Base-by-base conservation (phyloP, 2,113 vertebrate species). In the Periophthalmus modestus region DNA sequence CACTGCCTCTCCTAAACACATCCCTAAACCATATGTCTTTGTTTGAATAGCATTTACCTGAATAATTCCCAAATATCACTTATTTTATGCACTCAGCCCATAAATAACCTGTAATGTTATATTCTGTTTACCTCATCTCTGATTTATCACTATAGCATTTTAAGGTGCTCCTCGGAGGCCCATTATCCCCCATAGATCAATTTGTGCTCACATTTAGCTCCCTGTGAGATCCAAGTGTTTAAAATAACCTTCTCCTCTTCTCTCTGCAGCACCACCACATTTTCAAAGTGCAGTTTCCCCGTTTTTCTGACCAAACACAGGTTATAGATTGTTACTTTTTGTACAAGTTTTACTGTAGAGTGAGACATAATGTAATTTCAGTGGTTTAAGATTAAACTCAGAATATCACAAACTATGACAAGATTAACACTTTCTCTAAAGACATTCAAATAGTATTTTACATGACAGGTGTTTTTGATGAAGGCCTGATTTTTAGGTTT, bases 131-230 rank as follows among this genome's bases (percentile, higher is more conserved):
- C 62, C 62, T 39, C 34, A 1, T 21, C 18, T 18, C 7, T 65
- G 62, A 39, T 39, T 65, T 43, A 65, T 39, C 33, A 5, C 34
- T 11, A 2, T 39, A 36, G 18, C 62, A 63, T 63, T 36, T 63
- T 63, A 39, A 65, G 62, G 36, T n/a, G 34, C 34, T 43, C 62
- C 43, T 65, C 6, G 19, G 62, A 39, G 62, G 34, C 34, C 34
- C 62, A 65, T 65, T 65, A 65, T 65, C 62, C 18, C 16, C 21
- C 62, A 19, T 39, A 65, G 62, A 65, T 65, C 62, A 36, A 65
- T 65, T 65, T 65, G 62, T n/a, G 62, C 33, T 18, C 36, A 21
- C 33, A 19, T 65, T 43, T n/a, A 65, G 34, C 33, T 65, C 34
- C 10, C 7, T 2, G 61, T 18, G 28, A 36, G 28, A 34, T 63